Evolutionary conservation across 2,888 invertebrate genomes (phyloP).

Genomic region (Athalia cordata): DNA sequence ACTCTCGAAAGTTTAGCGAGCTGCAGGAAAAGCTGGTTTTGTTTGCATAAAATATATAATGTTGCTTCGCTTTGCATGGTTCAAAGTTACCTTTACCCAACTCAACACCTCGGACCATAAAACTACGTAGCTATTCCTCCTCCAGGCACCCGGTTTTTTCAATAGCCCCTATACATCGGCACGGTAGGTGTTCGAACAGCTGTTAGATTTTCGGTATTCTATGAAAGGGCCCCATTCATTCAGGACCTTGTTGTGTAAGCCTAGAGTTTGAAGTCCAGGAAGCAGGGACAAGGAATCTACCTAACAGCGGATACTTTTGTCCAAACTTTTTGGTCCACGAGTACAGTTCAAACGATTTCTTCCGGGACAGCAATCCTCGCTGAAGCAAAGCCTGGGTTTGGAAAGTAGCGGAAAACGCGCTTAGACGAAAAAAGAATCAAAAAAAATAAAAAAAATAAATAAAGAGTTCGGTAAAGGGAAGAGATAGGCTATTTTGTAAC

Average conservation of each 20-base stretch:
- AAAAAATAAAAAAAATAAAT: too few species aligned
- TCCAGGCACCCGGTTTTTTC: conserved; percentile 21
- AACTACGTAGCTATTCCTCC: conserved; percentile 10
- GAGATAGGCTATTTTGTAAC: too few species aligned
- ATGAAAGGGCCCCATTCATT: conserved; percentile 45
- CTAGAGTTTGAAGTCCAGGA: background rate
- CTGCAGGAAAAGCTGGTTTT: background rate
- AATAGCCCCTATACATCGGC: conserved; percentile 2
- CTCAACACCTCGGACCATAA: conserved; percentile 28
- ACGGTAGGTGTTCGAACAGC: conserved; percentile 45
- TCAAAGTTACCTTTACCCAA: conserved; percentile 14
- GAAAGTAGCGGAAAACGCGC: too few species aligned
- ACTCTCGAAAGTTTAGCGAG: background rate
- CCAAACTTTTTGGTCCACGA: conserved; percentile 13
- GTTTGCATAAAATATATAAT: conserved; percentile 28
- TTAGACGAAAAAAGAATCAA: too few species aligned
- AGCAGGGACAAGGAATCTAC: conserved; percentile 36
- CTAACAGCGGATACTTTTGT: conserved; percentile 43
- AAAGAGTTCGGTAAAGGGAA: too few species aligned
- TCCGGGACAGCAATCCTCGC: conserved; percentile 22
- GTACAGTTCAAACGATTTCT: conserved; percentile 30
- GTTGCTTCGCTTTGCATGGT: background rate
- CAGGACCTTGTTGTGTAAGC: conserved; percentile 39
- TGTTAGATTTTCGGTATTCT: conserved; percentile 29
- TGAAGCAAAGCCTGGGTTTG: too few species aligned